Evolutionary conservation across 2,797 vertebrate species (phyloP), one percentile per base, ranked within the genome.

Genomic region (Scyliorhinus canicula): DNA sequence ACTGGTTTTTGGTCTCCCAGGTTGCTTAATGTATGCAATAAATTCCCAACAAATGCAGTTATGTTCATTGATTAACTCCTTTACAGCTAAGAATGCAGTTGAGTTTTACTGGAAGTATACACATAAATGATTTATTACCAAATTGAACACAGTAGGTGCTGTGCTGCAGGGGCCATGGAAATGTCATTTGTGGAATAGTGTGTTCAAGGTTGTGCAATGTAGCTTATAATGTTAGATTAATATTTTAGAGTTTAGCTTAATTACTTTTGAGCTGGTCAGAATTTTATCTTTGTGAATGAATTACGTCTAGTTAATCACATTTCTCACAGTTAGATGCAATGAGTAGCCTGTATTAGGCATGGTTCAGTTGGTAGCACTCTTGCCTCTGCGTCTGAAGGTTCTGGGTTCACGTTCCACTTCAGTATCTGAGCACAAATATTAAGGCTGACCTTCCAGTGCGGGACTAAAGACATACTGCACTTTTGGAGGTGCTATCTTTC

Each of bases 181-280:
- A 91, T 63, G 57, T 63, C n/a, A 91, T 90, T n/a, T n/a, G 55
- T 26, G 88, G 57, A 88, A 63, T 63, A 63, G 19, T 60, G 55
- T 60, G 1, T 60, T 90, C 57, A 63, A 40, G n/a, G 60, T 91
- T 91, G 88, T 91, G n/a, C 9, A 65, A 65, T 91, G 60, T 65
- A 26, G 60, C 8, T 65, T 91, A 65, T 91, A 65, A 91, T 12
- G 9, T 44, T 47, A 2, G 1, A 82, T 82, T 82, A 82, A 82
- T 21, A 82, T 44, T 44, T 82, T 82, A 82, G 35, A 91, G 88
- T 65, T 91, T 65, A 26, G 24, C 88, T 65, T 91, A 91, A 91
- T 44, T 91, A 91, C 40, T 35, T 91, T 44, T 91, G n/a, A n/a
- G n/a, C n/a, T 65, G 9, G 60, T 44, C 35, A 12, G 60, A 91